These are phyloP conservation scores for Procavia capensis DNA, from an alignment of 2,113 vertebrate species.

Conservation along the genomic window DNA sequence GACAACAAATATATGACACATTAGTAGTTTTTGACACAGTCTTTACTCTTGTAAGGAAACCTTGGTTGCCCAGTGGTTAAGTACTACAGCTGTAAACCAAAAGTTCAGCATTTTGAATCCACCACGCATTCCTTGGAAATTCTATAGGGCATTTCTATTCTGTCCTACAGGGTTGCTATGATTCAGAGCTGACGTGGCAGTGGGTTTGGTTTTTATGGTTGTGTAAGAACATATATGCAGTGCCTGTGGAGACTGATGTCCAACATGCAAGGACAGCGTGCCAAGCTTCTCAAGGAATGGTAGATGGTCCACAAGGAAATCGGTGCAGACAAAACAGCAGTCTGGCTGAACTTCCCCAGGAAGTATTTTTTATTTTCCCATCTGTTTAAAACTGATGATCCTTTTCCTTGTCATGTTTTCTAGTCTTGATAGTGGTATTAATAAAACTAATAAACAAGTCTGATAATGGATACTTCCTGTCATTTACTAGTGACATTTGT, in stretches of 20 bases:
- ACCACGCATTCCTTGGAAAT: too few species aligned
- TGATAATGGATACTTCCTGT: neutral
- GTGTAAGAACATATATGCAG: neutral
- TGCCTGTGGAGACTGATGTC: neutral
- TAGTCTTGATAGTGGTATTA: neutral
- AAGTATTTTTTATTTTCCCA: slow-evolving; percentile 5
- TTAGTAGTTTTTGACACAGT: neutral
- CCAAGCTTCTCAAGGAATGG: neutral
- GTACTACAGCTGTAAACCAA: too few species aligned
- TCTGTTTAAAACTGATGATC: slow-evolving; percentile 38
- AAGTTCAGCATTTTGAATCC: too few species aligned
- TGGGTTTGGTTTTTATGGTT: too few species aligned
- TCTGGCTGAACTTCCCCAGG: neutral
- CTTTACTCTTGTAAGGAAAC: neutral
- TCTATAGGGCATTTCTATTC: too few species aligned
- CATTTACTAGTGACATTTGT: neutral
- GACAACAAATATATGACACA: neutral
- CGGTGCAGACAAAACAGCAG: slow-evolving; percentile 30
- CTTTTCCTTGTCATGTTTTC: slow-evolving; percentile 30
- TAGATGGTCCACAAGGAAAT: neutral
- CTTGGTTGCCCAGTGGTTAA: too few species aligned
- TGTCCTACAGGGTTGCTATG: too few species aligned
- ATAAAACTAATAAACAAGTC: slow-evolving; percentile 6
- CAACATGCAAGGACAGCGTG: neutral
- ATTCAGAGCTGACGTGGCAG: too few species aligned